Conservation (phyloP, 2,113 vertebrate species). For the Ctenodactylus gundi region DNA sequence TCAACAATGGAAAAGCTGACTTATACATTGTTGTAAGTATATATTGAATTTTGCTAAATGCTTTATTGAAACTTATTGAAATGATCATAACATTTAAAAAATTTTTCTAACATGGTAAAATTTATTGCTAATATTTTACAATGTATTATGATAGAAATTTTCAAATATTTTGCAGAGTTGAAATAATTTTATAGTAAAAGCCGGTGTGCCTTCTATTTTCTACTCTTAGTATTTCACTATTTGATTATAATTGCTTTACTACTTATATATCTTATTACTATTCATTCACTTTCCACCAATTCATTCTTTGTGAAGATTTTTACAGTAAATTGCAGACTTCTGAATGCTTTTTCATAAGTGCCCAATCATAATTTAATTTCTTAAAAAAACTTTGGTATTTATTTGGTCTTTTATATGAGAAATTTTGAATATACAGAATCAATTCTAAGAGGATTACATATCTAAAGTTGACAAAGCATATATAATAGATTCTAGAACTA, state of each 20-base stretch:
- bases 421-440: background rate
- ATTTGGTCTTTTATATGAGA: background rate
- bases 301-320: background rate
- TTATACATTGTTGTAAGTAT: background rate
- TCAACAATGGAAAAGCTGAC: background rate
- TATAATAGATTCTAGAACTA: background rate
- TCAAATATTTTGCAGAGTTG: background rate
- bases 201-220: background rate
- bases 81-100: background rate
- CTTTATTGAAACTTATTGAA: background rate
- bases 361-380: background rate
- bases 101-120: background rate
- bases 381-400: background rate
- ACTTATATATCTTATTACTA: background rate
- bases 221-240: background rate
- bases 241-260: background rate
- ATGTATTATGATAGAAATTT: background rate
- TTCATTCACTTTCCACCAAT: background rate
- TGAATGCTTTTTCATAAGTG: background rate
- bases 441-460: background rate
- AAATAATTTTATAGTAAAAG: background rate
- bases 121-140: background rate
- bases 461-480: background rate
- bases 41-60: background rate
- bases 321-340: background rate